These are phyloP conservation scores for Tanypteryx hageni DNA, from an alignment of 2,888 invertebrate genomes.

Conservation along the genomic window DNA sequence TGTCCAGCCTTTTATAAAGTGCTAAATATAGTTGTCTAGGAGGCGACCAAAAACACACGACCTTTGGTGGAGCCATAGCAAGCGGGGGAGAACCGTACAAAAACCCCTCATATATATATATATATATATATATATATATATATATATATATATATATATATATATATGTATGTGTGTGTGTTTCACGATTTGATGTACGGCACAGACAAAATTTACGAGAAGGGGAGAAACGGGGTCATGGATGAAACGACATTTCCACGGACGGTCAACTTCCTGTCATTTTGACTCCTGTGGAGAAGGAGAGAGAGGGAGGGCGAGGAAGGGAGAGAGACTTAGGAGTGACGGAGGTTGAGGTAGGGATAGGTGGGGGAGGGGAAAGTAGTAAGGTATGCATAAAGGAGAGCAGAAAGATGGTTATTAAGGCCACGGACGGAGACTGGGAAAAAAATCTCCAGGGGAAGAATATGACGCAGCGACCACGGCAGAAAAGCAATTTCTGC, in stretches of 20 bases:
- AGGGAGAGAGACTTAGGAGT: background rate
- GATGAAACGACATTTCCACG: background rate
- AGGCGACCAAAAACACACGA: too few species aligned
- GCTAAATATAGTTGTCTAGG: too few species aligned
- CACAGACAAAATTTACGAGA: background rate
- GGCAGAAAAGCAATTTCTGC: background rate
- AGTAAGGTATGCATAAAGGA: slow-evolving; percentile 1
- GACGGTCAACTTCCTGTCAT: background rate
- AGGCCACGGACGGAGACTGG: background rate
- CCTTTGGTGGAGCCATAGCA: too few species aligned
- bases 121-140: too few species aligned
- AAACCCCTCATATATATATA: too few species aligned
- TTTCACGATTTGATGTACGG: background rate
- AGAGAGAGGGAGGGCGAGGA: background rate
- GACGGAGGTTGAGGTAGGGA: background rate
- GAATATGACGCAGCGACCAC: background rate
- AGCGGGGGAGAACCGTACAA: too few species aligned
- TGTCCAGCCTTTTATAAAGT: too few species aligned
- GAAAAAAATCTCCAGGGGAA: background rate
- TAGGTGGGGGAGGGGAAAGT: background rate
- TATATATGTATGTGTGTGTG: too few species aligned
- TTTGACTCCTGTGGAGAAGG: background rate
- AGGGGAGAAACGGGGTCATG: slow-evolving; percentile 7
- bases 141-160: too few species aligned
- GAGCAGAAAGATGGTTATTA: background rate